Evolutionary conservation across 2,797 vertebrate species (phyloP), one percentile per base, ranked within the genome.

Genomic region (Pitangus sulphuratus): DNA sequence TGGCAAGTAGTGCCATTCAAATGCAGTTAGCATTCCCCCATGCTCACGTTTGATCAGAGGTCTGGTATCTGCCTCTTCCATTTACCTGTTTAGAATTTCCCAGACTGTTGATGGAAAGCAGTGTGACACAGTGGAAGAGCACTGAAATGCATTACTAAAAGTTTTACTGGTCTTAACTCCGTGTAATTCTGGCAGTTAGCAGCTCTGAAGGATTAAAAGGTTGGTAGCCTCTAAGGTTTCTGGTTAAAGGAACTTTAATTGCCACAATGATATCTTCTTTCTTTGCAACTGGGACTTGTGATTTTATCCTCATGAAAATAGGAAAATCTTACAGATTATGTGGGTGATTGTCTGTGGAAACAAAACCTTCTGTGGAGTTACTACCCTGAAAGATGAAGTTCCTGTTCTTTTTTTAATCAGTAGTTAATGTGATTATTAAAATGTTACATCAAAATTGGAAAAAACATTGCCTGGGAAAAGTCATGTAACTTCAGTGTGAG

Each of bases 401-500:
- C 61, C 42, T 54, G 39, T 93, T 89, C 80, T 88, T 94, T 94
- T 84, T 94, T 94, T 91, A 88, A 65, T 81, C 82, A 61, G 69
- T 40, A 78, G 60, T 84, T 87, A 93, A 66, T 72, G 37, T 4
- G 8, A 83, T 68, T 90, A 92, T 91, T 82, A 93, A 96, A 89
- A 87, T 75, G 25, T 61, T 89, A 37, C 47, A 31, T 84, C 62
- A 64, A 79, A 96, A 96, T 74, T 78, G 79, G 84, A 95, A 79
- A 80, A 89, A 93, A 88, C 48, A 80, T 83, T 72, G 28, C 83
- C 93, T 96, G 61, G 84, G 93, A 97, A 95, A 96, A 95, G 72
- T 89, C 71, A 66, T 61, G 10, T 94, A 87, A 93, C 93, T 96
- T 92, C 91, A 95, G 54, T 56, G 37, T 92, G 81, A 93, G 56